Evolutionary conservation across 1,140 invertebrate genomes (phyloP).

Genomic region (Atta cephalotes): DNA sequence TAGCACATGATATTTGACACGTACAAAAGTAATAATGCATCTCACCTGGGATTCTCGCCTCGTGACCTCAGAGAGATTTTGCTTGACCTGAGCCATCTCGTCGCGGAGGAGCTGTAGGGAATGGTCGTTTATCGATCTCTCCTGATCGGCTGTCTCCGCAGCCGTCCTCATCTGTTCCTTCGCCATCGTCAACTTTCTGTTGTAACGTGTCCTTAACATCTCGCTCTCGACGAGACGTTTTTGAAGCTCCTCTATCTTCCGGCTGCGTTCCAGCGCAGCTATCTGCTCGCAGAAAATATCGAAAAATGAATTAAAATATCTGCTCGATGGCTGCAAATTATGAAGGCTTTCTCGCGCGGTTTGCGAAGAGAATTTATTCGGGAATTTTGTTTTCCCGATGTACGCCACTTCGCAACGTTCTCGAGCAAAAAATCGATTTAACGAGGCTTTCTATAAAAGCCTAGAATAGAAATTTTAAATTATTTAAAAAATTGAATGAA

Average conservation of each 20-base stretch:
- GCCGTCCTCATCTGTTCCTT: constrained; percentile 90
- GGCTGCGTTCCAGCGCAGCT: constrained; percentile 91
- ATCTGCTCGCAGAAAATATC: constrained; percentile 86
- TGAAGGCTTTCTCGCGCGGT: neutral
- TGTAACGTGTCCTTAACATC: constrained; percentile 89
- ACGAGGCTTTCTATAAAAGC: neutral
- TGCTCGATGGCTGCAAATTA: constrained; percentile 33
- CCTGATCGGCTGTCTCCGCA: constrained; percentile 90
- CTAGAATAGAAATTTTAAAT: neutral
- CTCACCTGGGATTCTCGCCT: constrained; percentile 90
- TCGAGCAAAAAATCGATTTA: neutral
- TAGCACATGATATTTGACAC: neutral
- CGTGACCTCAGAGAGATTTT: constrained; percentile 90
- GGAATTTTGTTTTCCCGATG: constrained; percentile 37
- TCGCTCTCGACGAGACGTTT: constrained; percentile 92
- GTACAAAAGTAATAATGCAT: neutral
- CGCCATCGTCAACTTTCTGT: constrained; percentile 90
- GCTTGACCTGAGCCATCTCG: constrained; percentile 90
- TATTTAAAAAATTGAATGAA: neutral
- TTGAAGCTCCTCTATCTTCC: constrained; percentile 94
- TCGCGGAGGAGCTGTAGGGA: constrained; percentile 90
- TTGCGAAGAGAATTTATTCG: constrained; percentile 1
- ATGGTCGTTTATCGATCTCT: constrained; percentile 90
- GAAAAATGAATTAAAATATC: constrained; percentile 15
- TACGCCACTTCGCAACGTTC: neutral